These are phyloP conservation scores for Cyanoderma ruficeps DNA, from an alignment of 2,113 vertebrate species.

Conservation along the genomic window DNA sequence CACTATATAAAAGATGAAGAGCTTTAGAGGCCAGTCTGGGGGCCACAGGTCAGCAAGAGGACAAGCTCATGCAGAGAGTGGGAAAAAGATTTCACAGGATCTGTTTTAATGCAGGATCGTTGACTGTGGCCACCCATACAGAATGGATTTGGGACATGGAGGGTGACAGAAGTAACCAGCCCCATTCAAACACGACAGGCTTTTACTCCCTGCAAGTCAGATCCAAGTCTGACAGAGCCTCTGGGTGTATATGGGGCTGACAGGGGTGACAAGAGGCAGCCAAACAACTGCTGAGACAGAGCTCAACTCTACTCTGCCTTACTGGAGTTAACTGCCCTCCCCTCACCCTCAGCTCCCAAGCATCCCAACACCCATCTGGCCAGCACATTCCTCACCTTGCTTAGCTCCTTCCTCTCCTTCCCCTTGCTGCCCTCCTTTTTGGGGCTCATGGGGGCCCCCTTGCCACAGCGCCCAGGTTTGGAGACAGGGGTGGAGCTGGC, in stretches of 20 bases:
- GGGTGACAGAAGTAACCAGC: background rate
- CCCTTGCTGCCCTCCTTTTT: slow-evolving; percentile 78
- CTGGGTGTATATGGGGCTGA: rapidly evolving
- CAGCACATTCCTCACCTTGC: slow-evolving; percentile 67
- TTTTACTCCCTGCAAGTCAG: background rate
- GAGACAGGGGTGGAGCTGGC: slow-evolving; percentile 44
- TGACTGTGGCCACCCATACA: background rate
- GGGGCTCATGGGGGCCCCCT: slow-evolving; percentile 72
- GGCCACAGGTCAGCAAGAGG: background rate
- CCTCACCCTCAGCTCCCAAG: background rate
- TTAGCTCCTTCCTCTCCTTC: slow-evolving; percentile 81
- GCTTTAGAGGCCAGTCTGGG: background rate
- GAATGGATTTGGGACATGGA: background rate
- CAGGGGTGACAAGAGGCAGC: background rate
- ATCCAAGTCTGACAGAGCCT: background rate
- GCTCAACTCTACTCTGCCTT: background rate
- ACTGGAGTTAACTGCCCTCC: rapidly evolving
- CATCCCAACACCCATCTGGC: background rate
- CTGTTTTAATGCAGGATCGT: background rate
- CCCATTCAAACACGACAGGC: background rate
- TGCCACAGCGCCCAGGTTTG: slow-evolving; percentile 81
- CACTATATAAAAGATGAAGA: background rate
- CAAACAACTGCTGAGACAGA: background rate
- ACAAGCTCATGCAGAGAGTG: background rate
- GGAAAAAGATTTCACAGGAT: background rate